Base-by-base conservation (phyloP, 2,797 vertebrate species). In the Orestias chungarensis region DNA sequence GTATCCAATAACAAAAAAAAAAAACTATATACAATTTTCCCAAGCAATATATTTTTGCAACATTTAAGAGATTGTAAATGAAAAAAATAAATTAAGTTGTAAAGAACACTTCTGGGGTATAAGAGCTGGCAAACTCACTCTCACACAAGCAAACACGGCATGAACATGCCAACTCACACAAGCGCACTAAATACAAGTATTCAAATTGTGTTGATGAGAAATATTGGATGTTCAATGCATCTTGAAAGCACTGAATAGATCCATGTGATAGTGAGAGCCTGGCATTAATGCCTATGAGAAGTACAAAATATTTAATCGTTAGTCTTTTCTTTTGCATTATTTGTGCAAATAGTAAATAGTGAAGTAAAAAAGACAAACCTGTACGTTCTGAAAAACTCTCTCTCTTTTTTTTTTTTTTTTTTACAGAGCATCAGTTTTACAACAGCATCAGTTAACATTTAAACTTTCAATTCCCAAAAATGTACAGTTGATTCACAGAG, bases 41-140 rank as follows among this genome's bases (percentile, higher is more conserved):
- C 92, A 25, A 40, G 23, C 46, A 42, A 62, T 33, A 54, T 25
- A 69, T 65, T 83, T 86, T 88, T 80, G 90, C 87, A 89, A 90
- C 86, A 91, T 64, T 82, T 70, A 90, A 91, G 78, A 80, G 64
- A 93, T 92, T 92, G 81, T 89, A 90, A 94, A 95, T 79, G 90
- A 93, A 96, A 95, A n/a, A 92, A 93, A 93, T 92, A 94, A 94
- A 87, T 93, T 91, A 88, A 86, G 66, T 75, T 82, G 85, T 80
- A 84, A 87, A 72, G 89, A 88, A 86, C 67, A 78, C 84, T 87
- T 90, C 78, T 89, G 87, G 74, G 77, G 57, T 50, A 71, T 89
- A 91, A 91, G 89, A 88, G 87, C 89, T 85, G 77, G 71, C 79
- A 81, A 75, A 86, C 49, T 62, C 17, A 57, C 50, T 43, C 46